phyloP scores from a whole-genome alignment of 2,888 invertebrate genomes.

The Acronicta leporina region DNA sequence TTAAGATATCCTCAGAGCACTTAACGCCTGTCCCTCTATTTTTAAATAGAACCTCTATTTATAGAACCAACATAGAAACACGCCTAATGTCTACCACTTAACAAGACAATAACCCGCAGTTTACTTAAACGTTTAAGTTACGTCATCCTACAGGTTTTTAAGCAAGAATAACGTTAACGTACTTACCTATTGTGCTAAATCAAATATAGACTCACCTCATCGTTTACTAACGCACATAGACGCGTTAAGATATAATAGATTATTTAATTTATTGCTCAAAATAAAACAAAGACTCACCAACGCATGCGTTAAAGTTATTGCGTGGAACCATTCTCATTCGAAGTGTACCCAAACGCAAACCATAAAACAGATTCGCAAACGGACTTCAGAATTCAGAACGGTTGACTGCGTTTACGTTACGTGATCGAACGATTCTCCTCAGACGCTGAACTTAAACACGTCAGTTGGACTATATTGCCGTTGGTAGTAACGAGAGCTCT shows the following conservation, averaged over 20 bases:
- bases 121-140: slow-evolving; percentile 48
- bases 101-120: slow-evolving; percentile 48
- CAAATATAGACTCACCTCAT: slow-evolving; percentile 36
- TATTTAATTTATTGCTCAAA: slow-evolving; percentile 7
- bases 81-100: slow-evolving; percentile 25
- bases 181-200: slow-evolving; percentile 9
- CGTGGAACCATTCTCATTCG: slow-evolving; percentile 2
- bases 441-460: slow-evolving; percentile 53
- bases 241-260: slow-evolving; percentile 8
- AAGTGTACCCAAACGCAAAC: slow-evolving; percentile 32
- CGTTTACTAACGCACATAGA: background rate
- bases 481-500: slow-evolving; percentile 43
- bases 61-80: slow-evolving; percentile 44
- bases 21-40: slow-evolving; percentile 34
- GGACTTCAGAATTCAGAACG: slow-evolving; percentile 33
- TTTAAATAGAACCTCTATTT: slow-evolving; percentile 54
- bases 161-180: slow-evolving; percentile 28
- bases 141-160: slow-evolving; percentile 22
- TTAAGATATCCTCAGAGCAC: slow-evolving; percentile 25
- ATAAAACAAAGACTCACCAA: slow-evolving; percentile 5
- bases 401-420: slow-evolving; percentile 45
- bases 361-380: slow-evolving; percentile 7
- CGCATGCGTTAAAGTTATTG: slow-evolving; percentile 28
- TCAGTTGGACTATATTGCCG: slow-evolving; percentile 38
- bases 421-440: slow-evolving; percentile 29